phyloP scores from a whole-genome alignment of 2,797 vertebrate species.

The Hippocampus kuda region DNA sequence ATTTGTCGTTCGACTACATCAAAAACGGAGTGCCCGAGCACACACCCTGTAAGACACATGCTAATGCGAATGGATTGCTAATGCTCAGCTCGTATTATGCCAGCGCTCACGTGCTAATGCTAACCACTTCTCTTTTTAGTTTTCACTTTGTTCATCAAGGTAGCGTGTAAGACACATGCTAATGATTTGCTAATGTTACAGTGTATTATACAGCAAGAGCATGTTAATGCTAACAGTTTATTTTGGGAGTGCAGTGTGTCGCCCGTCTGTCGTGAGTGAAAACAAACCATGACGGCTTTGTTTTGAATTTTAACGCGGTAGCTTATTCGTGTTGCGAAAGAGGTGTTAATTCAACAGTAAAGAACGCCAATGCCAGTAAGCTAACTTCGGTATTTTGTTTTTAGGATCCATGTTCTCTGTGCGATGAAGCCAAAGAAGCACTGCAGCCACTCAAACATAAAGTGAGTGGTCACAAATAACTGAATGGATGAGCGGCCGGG shows the following conservation, averaged over 20 bases:
- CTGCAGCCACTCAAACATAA: conserved; percentile 42
- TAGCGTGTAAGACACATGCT: not conserved
- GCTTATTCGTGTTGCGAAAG: not conserved
- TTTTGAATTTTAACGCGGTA: not conserved
- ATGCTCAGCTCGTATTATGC: too few species aligned
- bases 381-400: not conserved
- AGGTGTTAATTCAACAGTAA: not conserved
- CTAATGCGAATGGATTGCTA: too few species aligned
- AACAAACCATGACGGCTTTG: not conserved
- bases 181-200: not conserved
- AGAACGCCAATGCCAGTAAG: too few species aligned
- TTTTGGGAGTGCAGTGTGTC: not conserved
- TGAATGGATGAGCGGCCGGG: not conserved
- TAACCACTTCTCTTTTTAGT: not conserved
- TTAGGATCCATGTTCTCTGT: conserved; percentile 51
- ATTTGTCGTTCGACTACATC: too few species aligned
- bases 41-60: too few species aligned
- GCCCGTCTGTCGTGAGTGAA: not conserved
- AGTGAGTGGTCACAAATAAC: conserved; percentile 25
- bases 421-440: conserved; percentile 49
- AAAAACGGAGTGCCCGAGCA: too few species aligned
- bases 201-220: too few species aligned
- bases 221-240: not conserved
- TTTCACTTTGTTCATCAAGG: not conserved
- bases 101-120: not conserved